A percentile compares a stretch with the other conserved stretches of the same genome.
Conservation (phyloP, 2,888 invertebrate genomes). For the Timema podura region DNA sequence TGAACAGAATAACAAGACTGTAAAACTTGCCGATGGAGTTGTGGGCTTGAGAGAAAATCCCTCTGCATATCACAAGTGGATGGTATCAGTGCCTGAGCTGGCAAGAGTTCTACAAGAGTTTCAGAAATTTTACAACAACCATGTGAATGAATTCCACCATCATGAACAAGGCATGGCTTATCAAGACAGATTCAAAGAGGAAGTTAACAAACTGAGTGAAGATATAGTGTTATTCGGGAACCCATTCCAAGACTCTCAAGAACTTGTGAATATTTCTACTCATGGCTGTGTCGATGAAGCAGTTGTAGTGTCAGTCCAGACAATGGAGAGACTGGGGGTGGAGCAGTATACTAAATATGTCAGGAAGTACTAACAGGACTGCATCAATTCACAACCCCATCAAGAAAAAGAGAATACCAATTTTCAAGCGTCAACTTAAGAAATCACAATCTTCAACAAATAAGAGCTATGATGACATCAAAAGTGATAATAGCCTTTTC, state of each 20-base stretch:
- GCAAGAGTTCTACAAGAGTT: slow-evolving; percentile 7
- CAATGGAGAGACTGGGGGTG: too few species aligned
- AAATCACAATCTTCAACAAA: too few species aligned
- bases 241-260: background rate
- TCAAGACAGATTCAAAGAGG: background rate
- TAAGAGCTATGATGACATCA: too few species aligned
- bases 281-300: too few species aligned
- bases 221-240: background rate
- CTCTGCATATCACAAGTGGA: background rate
- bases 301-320: too few species aligned
- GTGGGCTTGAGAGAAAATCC: background rate
- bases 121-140: background rate
- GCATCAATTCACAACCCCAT: too few species aligned
- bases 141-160: background rate
- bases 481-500: background rate
- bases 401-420: too few species aligned
- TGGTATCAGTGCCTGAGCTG: background rate
- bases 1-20: slow-evolving; percentile 14
- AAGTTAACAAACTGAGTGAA: background rate
- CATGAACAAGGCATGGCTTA: background rate
- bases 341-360: too few species aligned
- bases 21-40: background rate
- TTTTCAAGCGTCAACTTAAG: too few species aligned
- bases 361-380: too few species aligned
- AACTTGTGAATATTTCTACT: background rate